Percentiles rank a stretch among this genome's conserved stretches.
These are phyloP conservation scores for Beroe ovata DNA, from an alignment of 37 sponge, comb jelly and placozoan species.

Conservation along the genomic window DNA sequence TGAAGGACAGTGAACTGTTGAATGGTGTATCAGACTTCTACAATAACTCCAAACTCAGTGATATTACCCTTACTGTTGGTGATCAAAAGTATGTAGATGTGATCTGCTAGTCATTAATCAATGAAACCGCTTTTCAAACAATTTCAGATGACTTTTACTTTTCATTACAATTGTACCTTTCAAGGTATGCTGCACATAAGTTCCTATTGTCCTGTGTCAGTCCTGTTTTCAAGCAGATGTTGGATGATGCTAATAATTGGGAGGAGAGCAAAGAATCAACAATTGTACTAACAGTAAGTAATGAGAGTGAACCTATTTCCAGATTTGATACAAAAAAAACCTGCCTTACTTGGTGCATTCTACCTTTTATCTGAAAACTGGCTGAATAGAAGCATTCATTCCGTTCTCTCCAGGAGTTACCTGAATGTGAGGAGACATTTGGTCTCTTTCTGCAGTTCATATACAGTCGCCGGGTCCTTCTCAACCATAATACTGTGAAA, in stretches of 20 bases:
- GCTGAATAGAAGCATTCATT: neutral
- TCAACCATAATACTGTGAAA: conserved; percentile 54
- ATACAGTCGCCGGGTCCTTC: conserved; percentile 29
- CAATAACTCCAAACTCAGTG: conserved; percentile 46
- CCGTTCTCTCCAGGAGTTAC: conserved; percentile 59
- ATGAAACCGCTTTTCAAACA: too few relatives aligned
- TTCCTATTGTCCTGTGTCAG: conserved; percentile 64
- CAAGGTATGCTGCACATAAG: conserved; percentile 37
- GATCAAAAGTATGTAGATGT: conserved; percentile 40
- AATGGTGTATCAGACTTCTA: conserved; percentile 36
- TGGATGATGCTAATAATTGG: conserved; percentile 52
- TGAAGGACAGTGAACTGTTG: conserved; percentile 18
- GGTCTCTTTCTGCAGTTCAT: conserved; percentile 63
- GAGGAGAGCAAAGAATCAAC: conserved; percentile 66
- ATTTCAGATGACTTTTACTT: too few relatives aligned
- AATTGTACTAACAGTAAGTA: conserved; percentile 19
- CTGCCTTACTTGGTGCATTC: neutral
- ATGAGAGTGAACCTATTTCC: neutral
- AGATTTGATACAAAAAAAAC: neutral
- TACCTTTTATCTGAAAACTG: neutral
- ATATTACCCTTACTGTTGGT: conserved; percentile 51
- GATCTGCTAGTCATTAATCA: too few relatives aligned
- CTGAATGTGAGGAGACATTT: conserved; percentile 61
- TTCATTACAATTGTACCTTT: neutral
- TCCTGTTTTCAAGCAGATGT: conserved; percentile 58